Base-by-base conservation (phyloP, 2,113 vertebrate genomes). In the Amphilophus citrinellus region DNA sequence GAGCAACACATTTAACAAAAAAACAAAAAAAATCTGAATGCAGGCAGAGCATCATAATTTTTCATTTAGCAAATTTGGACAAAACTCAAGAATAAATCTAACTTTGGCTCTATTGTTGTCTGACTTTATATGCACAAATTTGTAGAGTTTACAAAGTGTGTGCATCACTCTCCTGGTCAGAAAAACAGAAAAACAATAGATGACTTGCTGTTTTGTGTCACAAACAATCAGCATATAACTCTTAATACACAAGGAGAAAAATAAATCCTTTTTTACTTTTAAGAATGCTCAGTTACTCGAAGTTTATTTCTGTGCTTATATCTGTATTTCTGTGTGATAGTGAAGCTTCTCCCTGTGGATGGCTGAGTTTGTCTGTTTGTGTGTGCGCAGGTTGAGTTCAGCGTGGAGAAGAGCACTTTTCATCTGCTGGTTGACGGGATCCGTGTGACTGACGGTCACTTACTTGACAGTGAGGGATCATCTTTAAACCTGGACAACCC, bases 381-480 rank as follows among this genome's bases (percentile, higher is more conserved):
- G 4, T 80, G 32, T 77, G 5, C 30, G 44, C 86, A 98, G 97
- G 97, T 98, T 78, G 89, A 91, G 22, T 95, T 97, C 79, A 96
- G 96, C 18, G 94, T 90, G 57, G 94, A 95, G 84, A 94, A 75
- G 8, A 85, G 87, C 56, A 94, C 61, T 0, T 93, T 91, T 2
- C 96, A 61, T 30, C 91, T 98, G 42, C 80, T 97, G 1, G 89
- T 98, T 47, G 97, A 98, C 84, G 97, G 97, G 8, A 75, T 97
- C 18, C 96, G 91, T 58, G 93, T 90, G 61, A 94, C 65, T 7
- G 95, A 97, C 5, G 96, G 94, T 62, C 90, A 20, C 18, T 59
- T 96, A 56, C 42, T 93, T 4, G 79, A 83, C 6, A 42, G 86
- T 5, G 92, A 92, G 88, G 92, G 91, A 79, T 93, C 92, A 30